Evolutionary conservation across 2,888 invertebrate genomes (phyloP).

Genomic region (Ariolimax columbianus): DNA sequence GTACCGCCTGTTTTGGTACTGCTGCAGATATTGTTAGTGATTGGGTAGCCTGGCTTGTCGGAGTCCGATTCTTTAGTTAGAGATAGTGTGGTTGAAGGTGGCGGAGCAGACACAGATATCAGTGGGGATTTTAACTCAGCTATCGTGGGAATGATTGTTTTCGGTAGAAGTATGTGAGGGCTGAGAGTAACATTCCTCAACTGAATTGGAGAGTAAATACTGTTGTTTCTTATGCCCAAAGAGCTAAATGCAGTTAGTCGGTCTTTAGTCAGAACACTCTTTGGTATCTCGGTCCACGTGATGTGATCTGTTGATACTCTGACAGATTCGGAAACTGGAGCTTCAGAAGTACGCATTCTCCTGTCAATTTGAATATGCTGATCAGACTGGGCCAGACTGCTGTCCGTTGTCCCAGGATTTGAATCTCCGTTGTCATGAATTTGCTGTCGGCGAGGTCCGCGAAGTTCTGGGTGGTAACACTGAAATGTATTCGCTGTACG

Average conservation of each 20-base stretch:
- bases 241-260: constrained; percentile 35
- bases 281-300: not conserved
- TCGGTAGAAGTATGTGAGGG: constrained; percentile 4
- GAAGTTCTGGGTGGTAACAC: constrained; percentile 16
- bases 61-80: not conserved
- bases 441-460: not conserved
- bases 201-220: constrained; percentile 20
- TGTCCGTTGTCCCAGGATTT: not conserved
- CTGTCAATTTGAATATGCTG: not conserved
- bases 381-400: not conserved
- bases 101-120: not conserved
- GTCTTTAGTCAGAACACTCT: constrained; percentile 15
- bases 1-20: not conserved
- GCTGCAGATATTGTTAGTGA: not conserved
- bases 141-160: not conserved
- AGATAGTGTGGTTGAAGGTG: constrained; percentile 3
- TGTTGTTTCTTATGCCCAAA: constrained; percentile 6
- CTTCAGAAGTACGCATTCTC: not conserved
- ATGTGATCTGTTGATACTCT: constrained; percentile 10
- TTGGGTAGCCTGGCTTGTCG: not conserved
- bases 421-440: not conserved
- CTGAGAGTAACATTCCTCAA: not conserved
- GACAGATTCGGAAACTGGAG: constrained; percentile 21
- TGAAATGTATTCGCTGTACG: not conserved
- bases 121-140: not conserved